Conservation (phyloP, 2,797 vertebrate species). For the Phoxinus dragarum region DNA sequence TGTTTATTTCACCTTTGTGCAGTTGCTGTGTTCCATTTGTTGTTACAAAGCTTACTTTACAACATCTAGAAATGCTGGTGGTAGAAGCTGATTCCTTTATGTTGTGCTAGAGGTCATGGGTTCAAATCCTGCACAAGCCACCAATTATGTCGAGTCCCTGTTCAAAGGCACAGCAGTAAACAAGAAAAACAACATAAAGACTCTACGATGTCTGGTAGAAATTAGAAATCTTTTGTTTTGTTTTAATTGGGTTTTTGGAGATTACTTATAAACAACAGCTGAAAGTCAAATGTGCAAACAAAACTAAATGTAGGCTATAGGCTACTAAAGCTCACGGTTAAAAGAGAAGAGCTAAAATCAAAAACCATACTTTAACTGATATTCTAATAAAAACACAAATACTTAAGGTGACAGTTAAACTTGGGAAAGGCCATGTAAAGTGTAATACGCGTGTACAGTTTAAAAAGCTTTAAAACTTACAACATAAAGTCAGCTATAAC, state of each 20-base stretch:
- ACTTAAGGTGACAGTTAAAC: background rate
- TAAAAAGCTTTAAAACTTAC: background rate
- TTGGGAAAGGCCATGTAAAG: background rate
- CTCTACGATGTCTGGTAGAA: background rate
- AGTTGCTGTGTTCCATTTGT: conserved; percentile 12
- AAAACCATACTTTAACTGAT: background rate
- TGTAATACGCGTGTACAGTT: background rate
- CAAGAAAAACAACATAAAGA: background rate
- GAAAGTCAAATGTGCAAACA: background rate
- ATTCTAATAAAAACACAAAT: background rate
- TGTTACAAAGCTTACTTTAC: conserved; percentile 8
- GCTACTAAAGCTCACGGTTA: background rate
- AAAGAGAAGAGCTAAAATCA: background rate
- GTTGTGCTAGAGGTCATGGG: conserved; percentile 9
- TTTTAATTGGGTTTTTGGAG: background rate
- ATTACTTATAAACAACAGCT: background rate
- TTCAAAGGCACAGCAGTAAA: conserved; percentile 30
- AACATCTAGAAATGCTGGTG: background rate
- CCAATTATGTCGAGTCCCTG: conserved; percentile 6
- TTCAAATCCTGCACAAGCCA: conserved; percentile 22
- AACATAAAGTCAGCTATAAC: background rate
- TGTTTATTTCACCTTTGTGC: conserved; percentile 29
- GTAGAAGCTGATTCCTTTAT: conserved; percentile 17
- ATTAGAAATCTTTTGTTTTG: background rate
- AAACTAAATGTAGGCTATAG: background rate